Conservation (phyloP, 2,113 vertebrate species). For the Zosterops lateralis region DNA sequence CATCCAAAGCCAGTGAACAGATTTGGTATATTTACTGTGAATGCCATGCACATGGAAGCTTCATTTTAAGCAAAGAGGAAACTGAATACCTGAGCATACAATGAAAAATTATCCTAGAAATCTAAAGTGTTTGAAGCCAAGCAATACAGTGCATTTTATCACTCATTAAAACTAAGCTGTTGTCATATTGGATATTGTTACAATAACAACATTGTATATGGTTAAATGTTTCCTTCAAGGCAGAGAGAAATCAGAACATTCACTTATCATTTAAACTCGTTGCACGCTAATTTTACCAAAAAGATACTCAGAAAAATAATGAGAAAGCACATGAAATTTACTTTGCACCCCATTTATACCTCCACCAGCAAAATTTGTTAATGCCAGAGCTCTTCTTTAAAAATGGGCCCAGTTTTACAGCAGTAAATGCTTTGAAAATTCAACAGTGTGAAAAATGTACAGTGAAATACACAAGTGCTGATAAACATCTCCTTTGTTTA, state of each 20-base stretch:
- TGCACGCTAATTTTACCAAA: background rate
- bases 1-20: background rate
- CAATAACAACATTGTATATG: background rate
- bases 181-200: background rate
- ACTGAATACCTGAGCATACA: background rate
- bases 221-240: background rate
- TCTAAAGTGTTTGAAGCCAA: background rate
- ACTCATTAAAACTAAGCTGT: background rate
- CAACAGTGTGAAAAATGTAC: background rate
- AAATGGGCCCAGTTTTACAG: background rate
- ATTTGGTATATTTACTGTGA: background rate
- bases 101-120: background rate
- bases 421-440: background rate
- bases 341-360: background rate
- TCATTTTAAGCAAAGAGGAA: background rate
- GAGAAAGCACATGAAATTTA: background rate
- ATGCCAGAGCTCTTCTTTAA: background rate
- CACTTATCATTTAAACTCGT: background rate
- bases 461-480: background rate
- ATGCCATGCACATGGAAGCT: background rate
- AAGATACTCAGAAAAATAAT: background rate
- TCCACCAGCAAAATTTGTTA: background rate
- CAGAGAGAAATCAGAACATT: background rate
- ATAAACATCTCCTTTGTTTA: background rate
- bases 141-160: too few species aligned